Percentiles rank a stretch among this genome's conserved stretches.
Evolutionary conservation across 2,797 vertebrate genomes (phyloP).

Genomic region (Botia almorhae): DNA sequence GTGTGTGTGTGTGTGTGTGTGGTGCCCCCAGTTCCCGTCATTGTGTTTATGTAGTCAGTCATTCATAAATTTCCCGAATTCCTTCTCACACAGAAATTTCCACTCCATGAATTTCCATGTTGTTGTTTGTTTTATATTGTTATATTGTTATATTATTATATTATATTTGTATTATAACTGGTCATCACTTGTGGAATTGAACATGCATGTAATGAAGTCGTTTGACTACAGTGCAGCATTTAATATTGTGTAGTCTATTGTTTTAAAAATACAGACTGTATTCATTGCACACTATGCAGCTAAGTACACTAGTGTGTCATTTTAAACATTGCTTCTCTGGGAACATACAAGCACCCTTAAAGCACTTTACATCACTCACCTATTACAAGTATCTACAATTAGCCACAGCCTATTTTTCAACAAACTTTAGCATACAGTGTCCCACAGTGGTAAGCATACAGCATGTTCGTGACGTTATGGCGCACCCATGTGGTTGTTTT

Average conservation of each 20-base stretch:
- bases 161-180: not conserved
- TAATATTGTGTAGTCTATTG: not conserved
- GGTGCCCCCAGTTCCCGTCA: not conserved
- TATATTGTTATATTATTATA: too few relatives aligned
- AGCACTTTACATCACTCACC: not conserved
- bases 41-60: slow-evolving; percentile 25
- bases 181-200: not conserved
- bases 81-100: not conserved
- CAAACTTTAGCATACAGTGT: not conserved
- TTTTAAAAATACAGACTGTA: not conserved
- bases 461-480: not conserved
- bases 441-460: not conserved
- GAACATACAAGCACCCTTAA: not conserved
- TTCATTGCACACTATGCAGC: not conserved
- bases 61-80: not conserved
- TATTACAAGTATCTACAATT: too few relatives aligned
- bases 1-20: too few relatives aligned
- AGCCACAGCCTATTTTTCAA: too few relatives aligned
- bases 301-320: not conserved
- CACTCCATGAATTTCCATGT: not conserved
- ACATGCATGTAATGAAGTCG: not conserved
- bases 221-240: not conserved
- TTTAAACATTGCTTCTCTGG: not conserved
- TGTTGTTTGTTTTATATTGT: too few relatives aligned
- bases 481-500: not conserved